Evolutionary conservation across 2,888 invertebrate species (phyloP).

Genomic region (Phyto melanocephala): DNA sequence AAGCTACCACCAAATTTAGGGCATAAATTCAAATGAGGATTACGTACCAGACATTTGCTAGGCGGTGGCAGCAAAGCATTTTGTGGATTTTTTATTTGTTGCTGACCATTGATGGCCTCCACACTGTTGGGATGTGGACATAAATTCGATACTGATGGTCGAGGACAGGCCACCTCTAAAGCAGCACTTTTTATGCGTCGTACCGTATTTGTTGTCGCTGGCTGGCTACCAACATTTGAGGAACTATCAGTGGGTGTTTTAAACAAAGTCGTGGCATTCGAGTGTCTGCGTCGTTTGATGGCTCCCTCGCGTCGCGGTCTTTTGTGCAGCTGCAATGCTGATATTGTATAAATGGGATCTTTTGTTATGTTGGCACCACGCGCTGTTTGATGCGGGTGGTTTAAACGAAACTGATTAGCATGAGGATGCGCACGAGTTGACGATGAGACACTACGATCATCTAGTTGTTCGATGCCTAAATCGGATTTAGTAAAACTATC

Average conservation of each 20-base stretch:
- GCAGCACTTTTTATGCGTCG: constrained; percentile 86
- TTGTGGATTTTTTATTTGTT: constrained; percentile 83
- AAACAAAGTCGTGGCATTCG: constrained; percentile 75
- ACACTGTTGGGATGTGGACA: constrained; percentile 90
- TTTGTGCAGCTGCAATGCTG: constrained; percentile 82
- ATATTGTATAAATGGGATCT: constrained; percentile 79
- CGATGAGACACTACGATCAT: constrained; percentile 63
- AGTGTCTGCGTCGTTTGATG: constrained; percentile 79
- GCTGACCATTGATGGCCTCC: constrained; percentile 85
- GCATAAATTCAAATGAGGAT: constrained; percentile 85
- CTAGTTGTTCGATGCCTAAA: constrained; percentile 77
- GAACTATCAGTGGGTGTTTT: constrained; percentile 68
- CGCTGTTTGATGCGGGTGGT: constrained; percentile 67
- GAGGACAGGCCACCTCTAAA: constrained; percentile 85
- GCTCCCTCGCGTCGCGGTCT: constrained; percentile 64
- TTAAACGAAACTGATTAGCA: constrained; percentile 63
- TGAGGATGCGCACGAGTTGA: constrained; percentile 67
- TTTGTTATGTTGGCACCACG: constrained; percentile 74
- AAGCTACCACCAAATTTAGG: constrained; percentile 79
- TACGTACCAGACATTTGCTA: constrained; percentile 84
- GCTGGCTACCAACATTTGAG: constrained; percentile 63
- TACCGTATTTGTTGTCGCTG: constrained; percentile 75
- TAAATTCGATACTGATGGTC: constrained; percentile 84
- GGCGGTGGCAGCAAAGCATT: constrained; percentile 84
- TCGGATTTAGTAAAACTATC: constrained; percentile 78